These are phyloP conservation scores for Pachliopta kotzebuea DNA, from an alignment of 2,888 invertebrate genomes.

Conservation along the genomic window DNA sequence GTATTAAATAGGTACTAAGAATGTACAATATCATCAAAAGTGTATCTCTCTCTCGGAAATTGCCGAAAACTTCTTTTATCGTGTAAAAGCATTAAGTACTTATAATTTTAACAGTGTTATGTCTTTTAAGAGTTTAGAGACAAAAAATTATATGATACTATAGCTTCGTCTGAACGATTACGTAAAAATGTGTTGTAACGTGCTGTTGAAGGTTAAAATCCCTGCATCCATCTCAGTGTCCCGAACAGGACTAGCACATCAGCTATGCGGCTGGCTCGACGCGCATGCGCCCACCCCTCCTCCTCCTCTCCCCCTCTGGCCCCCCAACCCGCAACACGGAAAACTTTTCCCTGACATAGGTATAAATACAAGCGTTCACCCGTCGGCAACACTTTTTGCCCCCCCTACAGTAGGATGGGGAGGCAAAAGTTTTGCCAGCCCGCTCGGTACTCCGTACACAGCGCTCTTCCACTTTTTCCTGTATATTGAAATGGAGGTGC, in stretches of 20 bases:
- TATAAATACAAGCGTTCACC: slow-evolving; percentile 72
- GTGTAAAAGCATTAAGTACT: not conserved
- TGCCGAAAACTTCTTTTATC: not conserved
- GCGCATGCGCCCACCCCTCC: slow-evolving; percentile 68
- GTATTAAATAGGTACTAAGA: not conserved
- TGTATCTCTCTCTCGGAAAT: not conserved
- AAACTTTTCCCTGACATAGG: slow-evolving; percentile 79
- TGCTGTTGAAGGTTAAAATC: slow-evolving; percentile 34
- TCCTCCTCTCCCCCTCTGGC: slow-evolving; percentile 48
- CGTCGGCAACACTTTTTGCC: slow-evolving; percentile 80
- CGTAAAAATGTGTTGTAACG: slow-evolving; percentile 48
- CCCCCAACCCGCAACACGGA: slow-evolving; percentile 77
- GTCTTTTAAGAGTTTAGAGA: not conserved
- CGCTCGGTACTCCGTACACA: slow-evolving; percentile 75
- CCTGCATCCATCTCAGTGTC: slow-evolving; percentile 54
- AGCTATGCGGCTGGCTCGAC: slow-evolving; percentile 55
- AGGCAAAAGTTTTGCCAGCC: slow-evolving; percentile 77
- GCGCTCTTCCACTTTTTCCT: slow-evolving; percentile 80
- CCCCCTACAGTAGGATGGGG: slow-evolving; percentile 61
- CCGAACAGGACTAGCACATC: slow-evolving; percentile 68
- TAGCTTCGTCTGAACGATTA: slow-evolving; percentile 37
- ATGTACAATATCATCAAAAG: not conserved
- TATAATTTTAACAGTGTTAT: not conserved
- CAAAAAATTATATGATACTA: not conserved
- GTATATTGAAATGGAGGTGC: slow-evolving; percentile 80